These are phyloP conservation scores for Anser brachyrhynchus DNA, from an alignment of 2,113 vertebrate species.

Conservation along the genomic window DNA sequence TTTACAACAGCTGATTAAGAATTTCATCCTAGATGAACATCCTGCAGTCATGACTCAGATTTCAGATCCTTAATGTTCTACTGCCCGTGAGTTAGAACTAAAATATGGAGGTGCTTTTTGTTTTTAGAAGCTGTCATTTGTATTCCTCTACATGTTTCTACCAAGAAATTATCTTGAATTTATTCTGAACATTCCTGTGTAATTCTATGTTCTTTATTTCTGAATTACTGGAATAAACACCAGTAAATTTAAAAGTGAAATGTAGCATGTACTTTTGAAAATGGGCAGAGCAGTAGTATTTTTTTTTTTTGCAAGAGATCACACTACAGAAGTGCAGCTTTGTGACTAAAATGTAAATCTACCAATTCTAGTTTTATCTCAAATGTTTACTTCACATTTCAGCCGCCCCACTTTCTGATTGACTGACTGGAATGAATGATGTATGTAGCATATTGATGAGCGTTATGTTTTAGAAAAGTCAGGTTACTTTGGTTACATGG, in stretches of 20 bases:
- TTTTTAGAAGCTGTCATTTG: neutral
- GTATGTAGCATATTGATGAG: conserved; percentile 7
- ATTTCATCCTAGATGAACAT: neutral
- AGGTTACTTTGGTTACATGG: neutral
- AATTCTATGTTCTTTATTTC: neutral
- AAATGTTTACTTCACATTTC: conserved; percentile 16
- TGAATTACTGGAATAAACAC: neutral
- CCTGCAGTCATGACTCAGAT: neutral
- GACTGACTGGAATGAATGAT: conserved; percentile 27
- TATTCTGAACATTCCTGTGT: neutral
- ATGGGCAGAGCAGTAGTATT: neutral
- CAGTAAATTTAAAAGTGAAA: conserved; percentile 42
- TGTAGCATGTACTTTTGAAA: neutral
- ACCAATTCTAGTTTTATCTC: neutral
- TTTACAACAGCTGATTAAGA: neutral
- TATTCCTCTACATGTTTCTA: neutral
- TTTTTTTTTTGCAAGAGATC: neutral
- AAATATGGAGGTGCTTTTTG: neutral
- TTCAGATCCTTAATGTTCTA: neutral
- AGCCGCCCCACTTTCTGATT: conserved; percentile 43
- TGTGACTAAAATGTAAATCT: conserved; percentile 33
- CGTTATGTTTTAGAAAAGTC: conserved; percentile 36
- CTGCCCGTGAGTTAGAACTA: neutral
- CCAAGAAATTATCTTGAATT: neutral
- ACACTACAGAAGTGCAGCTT: neutral